Conservation (phyloP, 1,140 invertebrate genomes). For the Cyclina sinensis region DNA sequence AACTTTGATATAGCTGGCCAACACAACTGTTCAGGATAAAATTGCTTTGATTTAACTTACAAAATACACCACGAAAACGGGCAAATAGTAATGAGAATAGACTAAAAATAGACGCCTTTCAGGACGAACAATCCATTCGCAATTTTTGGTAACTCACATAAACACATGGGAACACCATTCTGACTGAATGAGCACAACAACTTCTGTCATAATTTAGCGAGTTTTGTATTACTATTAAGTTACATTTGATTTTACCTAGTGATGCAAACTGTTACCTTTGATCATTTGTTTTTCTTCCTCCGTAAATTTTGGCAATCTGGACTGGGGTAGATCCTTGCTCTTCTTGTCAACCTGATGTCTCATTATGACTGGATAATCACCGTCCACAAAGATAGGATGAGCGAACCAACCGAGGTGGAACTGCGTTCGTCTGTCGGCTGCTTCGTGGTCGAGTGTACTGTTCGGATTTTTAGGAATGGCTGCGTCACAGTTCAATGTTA, state of each 20-base stretch:
- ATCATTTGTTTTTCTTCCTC: constrained; percentile 72
- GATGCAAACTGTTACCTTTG: too few relatives aligned
- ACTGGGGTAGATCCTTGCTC: constrained; percentile 70
- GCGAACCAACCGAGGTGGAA: constrained; percentile 83
- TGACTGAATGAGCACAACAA: too few relatives aligned
- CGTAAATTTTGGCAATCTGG: constrained; percentile 77
- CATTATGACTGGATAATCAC: constrained; percentile 85
- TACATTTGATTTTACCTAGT: too few relatives aligned
- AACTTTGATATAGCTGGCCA: neutral
- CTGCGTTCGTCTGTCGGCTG: constrained; percentile 74
- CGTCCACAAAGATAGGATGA: constrained; percentile 82
- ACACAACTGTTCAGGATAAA: neutral
- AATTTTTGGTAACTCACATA: too few relatives aligned
- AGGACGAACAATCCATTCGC: too few relatives aligned
- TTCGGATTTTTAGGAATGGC: constrained; percentile 72
- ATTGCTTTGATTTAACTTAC: too few relatives aligned
- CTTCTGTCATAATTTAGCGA: too few relatives aligned
- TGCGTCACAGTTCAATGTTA: constrained; percentile 75
- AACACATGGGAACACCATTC: too few relatives aligned
- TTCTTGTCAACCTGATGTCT: constrained; percentile 71
- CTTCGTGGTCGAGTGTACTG: constrained; percentile 71
- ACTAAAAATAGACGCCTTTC: too few relatives aligned
- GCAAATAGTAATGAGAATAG: too few relatives aligned
- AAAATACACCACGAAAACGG: too few relatives aligned
- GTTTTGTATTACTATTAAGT: too few relatives aligned